These are phyloP conservation scores for Pegea sp. DNA, from an alignment of 23 tunicate species.

Conservation along the genomic window DNA sequence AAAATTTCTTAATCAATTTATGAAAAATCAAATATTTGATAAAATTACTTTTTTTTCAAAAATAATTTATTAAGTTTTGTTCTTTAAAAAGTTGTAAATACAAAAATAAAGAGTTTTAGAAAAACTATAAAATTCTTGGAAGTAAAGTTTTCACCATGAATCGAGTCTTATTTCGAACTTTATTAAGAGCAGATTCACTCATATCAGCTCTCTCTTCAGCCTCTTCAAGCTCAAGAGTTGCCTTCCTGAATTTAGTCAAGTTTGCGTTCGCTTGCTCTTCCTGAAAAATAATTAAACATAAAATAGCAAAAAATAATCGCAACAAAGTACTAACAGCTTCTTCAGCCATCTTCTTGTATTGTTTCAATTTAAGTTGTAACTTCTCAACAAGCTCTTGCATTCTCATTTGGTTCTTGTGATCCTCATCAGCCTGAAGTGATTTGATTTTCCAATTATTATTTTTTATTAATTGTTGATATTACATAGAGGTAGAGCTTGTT, in stretches of 20 bases:
- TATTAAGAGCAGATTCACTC: slow-evolving; percentile 93
- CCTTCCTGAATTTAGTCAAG: slow-evolving; percentile 84
- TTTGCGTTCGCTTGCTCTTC: slow-evolving; percentile 96
- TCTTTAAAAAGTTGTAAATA: too few relatives aligned
- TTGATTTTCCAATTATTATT: too few relatives aligned
- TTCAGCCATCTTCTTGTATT: slow-evolving; percentile 95
- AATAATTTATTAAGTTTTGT: too few relatives aligned
- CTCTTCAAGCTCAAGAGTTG: slow-evolving; percentile 88
- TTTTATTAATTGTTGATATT: too few relatives aligned
- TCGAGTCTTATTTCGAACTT: slow-evolving; percentile 87
- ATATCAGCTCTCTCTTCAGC: slow-evolving; percentile 97
- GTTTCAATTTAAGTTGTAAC: slow-evolving; percentile 78
- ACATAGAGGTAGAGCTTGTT: neutral
- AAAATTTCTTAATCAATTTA: neutral
- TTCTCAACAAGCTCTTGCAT: slow-evolving; percentile 98
- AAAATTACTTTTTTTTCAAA: too few relatives aligned
- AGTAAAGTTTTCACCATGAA: slow-evolving; percentile 48
- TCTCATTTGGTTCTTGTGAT: slow-evolving; percentile 75
- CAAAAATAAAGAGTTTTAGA: too few relatives aligned
- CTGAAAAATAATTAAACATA: too few relatives aligned
- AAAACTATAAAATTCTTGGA: too few relatives aligned
- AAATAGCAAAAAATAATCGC: too few relatives aligned
- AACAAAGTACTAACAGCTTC: slow-evolving; percentile 52
- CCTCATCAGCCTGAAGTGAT: slow-evolving; percentile 70
- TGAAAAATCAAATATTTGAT: neutral